Evolutionary conservation across 2,797 vertebrate species (phyloP).

Genomic region (Sebastes umbrosus): DNA sequence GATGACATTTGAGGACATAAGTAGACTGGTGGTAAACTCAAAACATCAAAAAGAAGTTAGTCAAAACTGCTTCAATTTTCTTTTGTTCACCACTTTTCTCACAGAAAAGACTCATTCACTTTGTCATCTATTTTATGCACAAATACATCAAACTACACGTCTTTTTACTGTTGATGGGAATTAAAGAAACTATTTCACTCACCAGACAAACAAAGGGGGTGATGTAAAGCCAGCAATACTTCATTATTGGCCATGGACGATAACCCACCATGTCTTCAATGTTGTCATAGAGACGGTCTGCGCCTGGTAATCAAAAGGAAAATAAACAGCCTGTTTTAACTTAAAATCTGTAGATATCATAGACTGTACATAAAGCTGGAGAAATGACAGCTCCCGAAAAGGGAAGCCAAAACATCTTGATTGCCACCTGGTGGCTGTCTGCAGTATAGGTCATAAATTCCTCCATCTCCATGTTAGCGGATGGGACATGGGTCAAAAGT

Average conservation of each 20-base stretch:
- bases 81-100: neutral
- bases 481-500: no score
- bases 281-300: constrained; percentile 74
- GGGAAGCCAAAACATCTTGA: no score
- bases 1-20: neutral
- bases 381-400: no score
- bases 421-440: no score
- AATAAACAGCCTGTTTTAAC: neutral
- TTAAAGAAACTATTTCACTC: constrained; percentile 26
- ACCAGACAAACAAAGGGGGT: constrained; percentile 75
- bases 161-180: neutral
- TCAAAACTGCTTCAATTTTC: no score
- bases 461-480: no score
- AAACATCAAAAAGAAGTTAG: neutral
- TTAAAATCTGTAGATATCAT: neutral
- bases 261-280: constrained; percentile 80
- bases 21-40: neutral
- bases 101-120: neutral
- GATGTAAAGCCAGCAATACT: constrained; percentile 76
- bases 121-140: neutral
- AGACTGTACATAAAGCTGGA: no score
- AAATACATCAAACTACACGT: neutral
- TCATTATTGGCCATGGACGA: constrained; percentile 70
- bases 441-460: no score
- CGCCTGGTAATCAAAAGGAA: constrained; percentile 51